Evolutionary conservation across 1,140 invertebrate species (phyloP), one percentile per base, ranked within the genome.

Genomic region (Lineus longissimus): DNA sequence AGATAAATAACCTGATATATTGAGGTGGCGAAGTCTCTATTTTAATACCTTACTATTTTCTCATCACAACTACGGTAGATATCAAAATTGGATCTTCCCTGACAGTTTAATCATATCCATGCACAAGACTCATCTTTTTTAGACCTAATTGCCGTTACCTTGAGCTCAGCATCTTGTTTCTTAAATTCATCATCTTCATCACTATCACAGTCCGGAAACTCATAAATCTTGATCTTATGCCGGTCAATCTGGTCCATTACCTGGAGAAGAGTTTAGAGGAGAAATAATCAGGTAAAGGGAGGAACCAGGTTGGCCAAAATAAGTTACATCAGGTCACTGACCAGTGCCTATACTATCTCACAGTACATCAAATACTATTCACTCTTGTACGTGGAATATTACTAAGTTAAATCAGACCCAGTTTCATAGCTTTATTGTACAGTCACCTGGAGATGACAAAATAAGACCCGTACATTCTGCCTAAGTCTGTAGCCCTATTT

Each of bases 71-170:
- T n/a, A n/a, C n/a, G n/a, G n/a, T n/a, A n/a, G n/a, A n/a, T n/a
- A n/a, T n/a, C n/a, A n/a, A n/a, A n/a, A 36, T 36, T 36, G 33
- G 15, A 36, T 36, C 33, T 36, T 15, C 33, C 33, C n/a, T n/a
- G n/a, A 36, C 33, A 4, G 4, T 15, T 15, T 7, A 36, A 4
- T 36, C 6, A 19, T n/a, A 54, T 54, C 55, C 4, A 23, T 11
- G 51, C 29, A 55, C 54, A 1, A 65, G 31, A 41, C 56, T 61
- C 56, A 67, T 55, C 27, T 31, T 61, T 47, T 67, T 29, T 23
- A 61, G 36, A 43, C 85, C 96, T 93, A 2, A 96, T 94, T 29
- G 15, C 51, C 54, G 56, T 17, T 55, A 80, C 79, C 73, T 81
- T 81, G 0, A 82, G 70, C 62, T 76, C 73, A 51, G 62, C 66